phyloP scores from a whole-genome alignment of 2,797 vertebrate genomes.

The Buphagus erythrorhynchus region DNA sequence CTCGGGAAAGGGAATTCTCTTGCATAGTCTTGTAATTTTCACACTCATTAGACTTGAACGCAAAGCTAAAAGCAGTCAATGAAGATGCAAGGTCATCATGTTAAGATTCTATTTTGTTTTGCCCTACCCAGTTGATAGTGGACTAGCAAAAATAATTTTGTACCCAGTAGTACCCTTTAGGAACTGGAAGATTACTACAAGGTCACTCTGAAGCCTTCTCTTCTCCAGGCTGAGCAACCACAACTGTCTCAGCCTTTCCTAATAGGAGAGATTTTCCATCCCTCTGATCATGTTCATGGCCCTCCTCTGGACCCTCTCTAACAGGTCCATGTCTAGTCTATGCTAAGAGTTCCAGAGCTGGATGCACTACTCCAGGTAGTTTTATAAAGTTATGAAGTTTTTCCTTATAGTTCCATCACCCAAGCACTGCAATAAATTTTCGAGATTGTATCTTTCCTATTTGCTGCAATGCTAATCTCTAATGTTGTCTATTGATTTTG shows the following conservation, averaged over 20 bases:
- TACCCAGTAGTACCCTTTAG: background rate
- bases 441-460: background rate
- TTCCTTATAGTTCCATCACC: background rate
- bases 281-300: background rate
- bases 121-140: background rate
- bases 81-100: background rate
- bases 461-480: background rate
- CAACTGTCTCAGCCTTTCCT: background rate
- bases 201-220: background rate
- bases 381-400: background rate
- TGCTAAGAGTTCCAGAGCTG: background rate
- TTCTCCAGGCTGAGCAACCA: background rate
- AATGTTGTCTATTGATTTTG: background rate
- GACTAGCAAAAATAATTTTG: background rate
- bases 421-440: background rate
- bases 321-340: background rate
- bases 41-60: background rate
- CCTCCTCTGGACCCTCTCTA: background rate
- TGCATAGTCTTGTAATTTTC: background rate
- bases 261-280: background rate
- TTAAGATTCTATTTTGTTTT: background rate
- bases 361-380: background rate
- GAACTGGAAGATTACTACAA: background rate
- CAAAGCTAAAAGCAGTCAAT: background rate
- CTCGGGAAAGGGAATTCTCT: background rate